Conservation (phyloP, 2,113 vertebrate species). For the Sylvilagus bachmani region DNA sequence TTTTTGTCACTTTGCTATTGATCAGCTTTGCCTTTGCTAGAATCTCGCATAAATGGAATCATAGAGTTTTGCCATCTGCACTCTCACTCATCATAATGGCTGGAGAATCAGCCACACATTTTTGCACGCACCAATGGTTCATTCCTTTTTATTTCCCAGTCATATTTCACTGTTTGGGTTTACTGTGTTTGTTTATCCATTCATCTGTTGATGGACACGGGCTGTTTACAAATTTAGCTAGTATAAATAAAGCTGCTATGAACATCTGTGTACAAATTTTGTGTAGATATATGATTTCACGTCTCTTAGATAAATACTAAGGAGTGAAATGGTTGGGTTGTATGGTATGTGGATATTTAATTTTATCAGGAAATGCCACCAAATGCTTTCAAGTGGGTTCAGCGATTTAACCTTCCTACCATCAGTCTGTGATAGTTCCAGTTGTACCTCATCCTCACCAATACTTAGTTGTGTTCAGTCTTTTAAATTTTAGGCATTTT, state of each 20-base stretch:
- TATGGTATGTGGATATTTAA: not conserved
- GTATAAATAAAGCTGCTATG: not conserved
- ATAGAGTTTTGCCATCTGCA: not conserved
- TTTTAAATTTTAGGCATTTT: not conserved
- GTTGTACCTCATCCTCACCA: not conserved
- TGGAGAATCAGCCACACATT: not conserved
- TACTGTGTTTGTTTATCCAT: not conserved
- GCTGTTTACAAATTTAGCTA: conserved; percentile 27
- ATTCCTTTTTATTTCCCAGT: not conserved
- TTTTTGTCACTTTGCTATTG: not conserved
- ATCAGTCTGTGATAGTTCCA: not conserved
- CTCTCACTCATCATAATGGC: not conserved
- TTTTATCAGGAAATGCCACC: not conserved
- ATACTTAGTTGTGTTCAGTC: not conserved
- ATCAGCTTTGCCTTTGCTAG: not conserved
- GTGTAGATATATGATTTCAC: not conserved
- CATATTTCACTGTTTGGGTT: not conserved
- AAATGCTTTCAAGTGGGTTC: not conserved
- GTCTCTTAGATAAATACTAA: not conserved
- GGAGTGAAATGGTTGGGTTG: not conserved
- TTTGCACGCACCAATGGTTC: not conserved
- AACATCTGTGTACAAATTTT: conserved; percentile 35
- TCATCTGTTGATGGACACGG: not conserved
- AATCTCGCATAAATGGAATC: not conserved
- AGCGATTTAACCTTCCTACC: not conserved